Evolutionary conservation across 2,113 vertebrate species (phyloP), one percentile per base, ranked within the genome.

Genomic region (Gallinago media): DNA sequence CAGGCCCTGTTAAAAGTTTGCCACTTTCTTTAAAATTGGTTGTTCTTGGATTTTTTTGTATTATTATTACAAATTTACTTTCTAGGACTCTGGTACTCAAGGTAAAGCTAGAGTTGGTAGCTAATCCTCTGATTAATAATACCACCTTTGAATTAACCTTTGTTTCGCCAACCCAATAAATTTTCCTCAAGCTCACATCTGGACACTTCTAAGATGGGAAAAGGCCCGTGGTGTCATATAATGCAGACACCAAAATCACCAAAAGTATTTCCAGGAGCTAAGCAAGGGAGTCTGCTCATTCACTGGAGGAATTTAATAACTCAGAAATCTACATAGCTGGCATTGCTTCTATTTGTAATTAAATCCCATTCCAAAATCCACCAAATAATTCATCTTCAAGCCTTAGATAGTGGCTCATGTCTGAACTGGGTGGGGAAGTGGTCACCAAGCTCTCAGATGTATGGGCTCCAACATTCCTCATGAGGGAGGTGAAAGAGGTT

Each of bases 91-190:
- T 34, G 14, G 15, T 59, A 36, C 38, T 91, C 70, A 38, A 72
- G 32, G 25, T 95, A 84, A 50, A 91, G 10, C 15, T 58, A 47
- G 52, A 67, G 47, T 65, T 14, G 3, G 25, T 29, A 86, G 50
- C 20, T 95, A 91, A 84, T 91, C 1, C 47, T 94, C 76, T 81
- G 68, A 68, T 68, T 84, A 91, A 84, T 86, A 92, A 85, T 75
- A 59, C 6, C 23, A 65, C 26, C 23, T 22, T 84, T 76, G 87
- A 87, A 81, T 78, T 89, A 63, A 74, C 13, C 9, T 86, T 76
- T 74, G 11, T 2, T 32, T 88, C 92, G 47, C 8, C 21, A 92
- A 31, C 8, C 14, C 5, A 62, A 22, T 72, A 59, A 47, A 19
- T 78, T 59, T 5, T 74, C 54, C 15, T 90, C 77, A 62, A 66